phyloP scores from a whole-genome alignment of 2,888 invertebrate genomes.

The Willowsia nigromaculata region DNA sequence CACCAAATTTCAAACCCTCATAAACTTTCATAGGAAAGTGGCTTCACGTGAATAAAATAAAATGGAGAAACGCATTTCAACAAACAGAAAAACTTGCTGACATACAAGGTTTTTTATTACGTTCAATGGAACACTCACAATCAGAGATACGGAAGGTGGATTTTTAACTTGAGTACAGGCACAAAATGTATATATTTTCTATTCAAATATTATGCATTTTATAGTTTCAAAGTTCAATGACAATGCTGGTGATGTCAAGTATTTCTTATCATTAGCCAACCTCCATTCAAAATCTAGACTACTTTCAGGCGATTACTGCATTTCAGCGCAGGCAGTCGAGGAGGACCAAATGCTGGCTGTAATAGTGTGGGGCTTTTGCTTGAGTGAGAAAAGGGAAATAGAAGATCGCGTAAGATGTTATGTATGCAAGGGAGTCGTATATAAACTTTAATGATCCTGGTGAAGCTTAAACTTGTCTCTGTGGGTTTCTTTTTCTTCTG shows the following conservation, averaged over 20 bases:
- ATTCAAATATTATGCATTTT: neutral
- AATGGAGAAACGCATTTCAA: neutral
- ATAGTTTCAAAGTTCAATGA: constrained; percentile 51
- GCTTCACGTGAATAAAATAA: neutral
- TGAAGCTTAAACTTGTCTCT: constrained; percentile 62
- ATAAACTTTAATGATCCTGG: constrained; percentile 60
- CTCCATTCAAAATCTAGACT: neutral
- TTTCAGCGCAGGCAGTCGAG: neutral
- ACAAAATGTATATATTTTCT: neutral
- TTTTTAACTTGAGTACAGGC: neutral
- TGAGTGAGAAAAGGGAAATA: neutral
- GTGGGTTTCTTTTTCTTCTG: constrained; percentile 48
- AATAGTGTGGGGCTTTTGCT: neutral
- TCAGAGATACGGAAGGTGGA: neutral
- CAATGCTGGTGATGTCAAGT: constrained; percentile 55
- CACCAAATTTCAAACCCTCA: neutral
- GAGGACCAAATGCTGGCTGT: neutral
- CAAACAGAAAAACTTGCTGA: neutral
- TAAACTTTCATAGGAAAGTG: neutral
- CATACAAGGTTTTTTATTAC: constrained; percentile 2
- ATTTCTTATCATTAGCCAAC: constrained; percentile 25
- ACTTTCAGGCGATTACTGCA: neutral
- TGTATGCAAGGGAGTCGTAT: constrained; percentile 54
- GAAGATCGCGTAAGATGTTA: constrained; percentile 1
- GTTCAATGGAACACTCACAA: neutral